A percentile compares a stretch with the other conserved stretches of the same genome.
Conservation (phyloP, 2,113 vertebrate species). For the Lepus timidus region DNA sequence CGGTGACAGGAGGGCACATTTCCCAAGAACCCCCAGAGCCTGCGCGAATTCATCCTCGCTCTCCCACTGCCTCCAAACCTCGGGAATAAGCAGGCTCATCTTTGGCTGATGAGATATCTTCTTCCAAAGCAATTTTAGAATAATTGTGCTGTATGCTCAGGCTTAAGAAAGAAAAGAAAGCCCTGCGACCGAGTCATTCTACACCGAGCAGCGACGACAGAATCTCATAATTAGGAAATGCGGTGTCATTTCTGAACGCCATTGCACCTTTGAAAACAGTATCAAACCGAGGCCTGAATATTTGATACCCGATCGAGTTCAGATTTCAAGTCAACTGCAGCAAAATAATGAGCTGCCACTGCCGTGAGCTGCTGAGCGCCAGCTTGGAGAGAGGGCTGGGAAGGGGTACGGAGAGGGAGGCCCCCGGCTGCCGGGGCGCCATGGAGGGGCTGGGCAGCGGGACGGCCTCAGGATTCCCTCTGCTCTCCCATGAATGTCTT, state of each 20-base stretch:
- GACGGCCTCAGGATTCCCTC: accelerated
- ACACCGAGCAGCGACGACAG: slow-evolving; percentile 66
- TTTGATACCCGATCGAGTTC: slow-evolving; percentile 80
- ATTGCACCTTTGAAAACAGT: slow-evolving; percentile 76
- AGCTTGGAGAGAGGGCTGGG: not conserved
- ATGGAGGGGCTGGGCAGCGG: not conserved
- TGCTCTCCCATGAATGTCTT: not conserved
- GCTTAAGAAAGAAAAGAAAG: slow-evolving; percentile 50
- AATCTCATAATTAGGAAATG: slow-evolving; percentile 82
- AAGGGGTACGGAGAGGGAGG: accelerated
- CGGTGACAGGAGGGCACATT: not conserved
- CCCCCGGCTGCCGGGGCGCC: not conserved
- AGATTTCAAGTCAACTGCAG: slow-evolving; percentile 78
- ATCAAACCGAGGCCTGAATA: slow-evolving; percentile 74
- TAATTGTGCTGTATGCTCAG: slow-evolving; percentile 70
- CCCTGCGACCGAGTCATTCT: slow-evolving; percentile 72
- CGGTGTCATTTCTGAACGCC: slow-evolving; percentile 77
- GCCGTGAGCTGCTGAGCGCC: not conserved
- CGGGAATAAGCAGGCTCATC: slow-evolving; percentile 14
- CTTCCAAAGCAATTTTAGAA: slow-evolving; percentile 79
- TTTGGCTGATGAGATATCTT: slow-evolving; percentile 73
- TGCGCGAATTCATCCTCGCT: slow-evolving; percentile 59
- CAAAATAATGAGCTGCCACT: slow-evolving; percentile 80
- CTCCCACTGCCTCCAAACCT: slow-evolving; percentile 67
- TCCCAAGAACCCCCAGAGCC: not conserved